A percentile compares a stretch with the other conserved stretches of the same genome.
Conservation (phyloP, 2,888 invertebrate genomes). For the Torymus tubicola region DNA sequence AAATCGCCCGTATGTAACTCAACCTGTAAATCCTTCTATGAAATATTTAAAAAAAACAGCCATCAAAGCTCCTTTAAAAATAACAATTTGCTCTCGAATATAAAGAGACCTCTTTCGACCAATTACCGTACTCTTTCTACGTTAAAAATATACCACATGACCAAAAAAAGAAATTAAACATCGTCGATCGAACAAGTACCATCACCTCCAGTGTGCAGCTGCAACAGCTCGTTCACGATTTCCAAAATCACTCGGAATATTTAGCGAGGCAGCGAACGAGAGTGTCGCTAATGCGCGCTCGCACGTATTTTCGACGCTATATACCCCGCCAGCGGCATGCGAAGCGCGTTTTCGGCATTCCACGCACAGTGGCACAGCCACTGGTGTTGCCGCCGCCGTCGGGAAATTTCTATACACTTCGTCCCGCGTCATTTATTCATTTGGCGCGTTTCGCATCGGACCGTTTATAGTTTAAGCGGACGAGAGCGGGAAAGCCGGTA, state of each 20-base stretch:
- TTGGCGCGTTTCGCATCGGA: constrained; percentile 15
- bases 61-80: no score
- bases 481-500: background rate
- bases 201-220: no score
- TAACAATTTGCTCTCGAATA: no score
- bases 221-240: background rate
- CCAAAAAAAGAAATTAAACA: no score
- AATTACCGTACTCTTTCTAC: no score
- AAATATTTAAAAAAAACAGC: no score
- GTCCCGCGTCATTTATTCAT: constrained; percentile 45
- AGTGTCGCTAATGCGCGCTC: background rate
- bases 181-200: no score
- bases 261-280: constrained; percentile 12
- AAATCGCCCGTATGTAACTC: no score
- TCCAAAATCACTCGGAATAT: constrained; percentile 30
- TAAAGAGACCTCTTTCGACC: no score
- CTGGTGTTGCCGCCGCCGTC: background rate
- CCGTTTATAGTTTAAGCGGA: constrained; percentile 23
- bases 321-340: background rate
- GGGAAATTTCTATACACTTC: constrained; percentile 28
- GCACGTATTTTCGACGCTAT: background rate
- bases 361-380: background rate
- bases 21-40: no score
- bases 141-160: no score
- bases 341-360: constrained; percentile 14